These are phyloP conservation scores for Stenotaenia linearis DNA, from an alignment of 2,888 invertebrate genomes.

Conservation along the genomic window DNA sequence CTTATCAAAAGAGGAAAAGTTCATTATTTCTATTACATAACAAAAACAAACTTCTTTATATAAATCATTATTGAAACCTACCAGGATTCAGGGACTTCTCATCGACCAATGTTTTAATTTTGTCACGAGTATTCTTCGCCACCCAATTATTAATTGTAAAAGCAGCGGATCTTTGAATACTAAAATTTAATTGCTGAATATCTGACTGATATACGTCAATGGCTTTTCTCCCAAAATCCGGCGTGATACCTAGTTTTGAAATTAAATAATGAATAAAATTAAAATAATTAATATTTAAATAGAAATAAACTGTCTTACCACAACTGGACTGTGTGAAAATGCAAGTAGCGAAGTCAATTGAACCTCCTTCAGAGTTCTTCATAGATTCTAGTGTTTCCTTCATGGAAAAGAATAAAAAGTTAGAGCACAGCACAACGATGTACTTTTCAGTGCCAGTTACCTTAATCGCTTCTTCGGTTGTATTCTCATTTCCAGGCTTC, in stretches of 20 bases:
- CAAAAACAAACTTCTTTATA: not conserved
- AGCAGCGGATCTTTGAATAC: not conserved
- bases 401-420: not conserved
- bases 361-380: conserved; percentile 4
- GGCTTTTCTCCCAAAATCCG: not conserved
- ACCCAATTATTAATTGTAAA: conserved; percentile 1
- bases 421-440: not conserved
- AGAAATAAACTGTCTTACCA: too few species aligned
- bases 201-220: not conserved
- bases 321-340: not conserved
- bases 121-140: not conserved
- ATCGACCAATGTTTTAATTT: not conserved
- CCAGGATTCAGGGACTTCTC: not conserved
- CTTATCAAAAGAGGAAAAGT: too few species aligned
- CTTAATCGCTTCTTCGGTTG: not conserved
- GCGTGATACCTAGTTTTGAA: not conserved
- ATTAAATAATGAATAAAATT: not conserved
- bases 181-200: not conserved
- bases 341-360: not conserved
- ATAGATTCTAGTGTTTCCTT: not conserved
- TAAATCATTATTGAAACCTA: not conserved
- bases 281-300: too few species aligned
- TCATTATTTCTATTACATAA: not conserved
- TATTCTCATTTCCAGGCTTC: not conserved
- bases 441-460: not conserved